Conservation (phyloP, 2,113 vertebrate genomes). For the Strix uralensis region DNA sequence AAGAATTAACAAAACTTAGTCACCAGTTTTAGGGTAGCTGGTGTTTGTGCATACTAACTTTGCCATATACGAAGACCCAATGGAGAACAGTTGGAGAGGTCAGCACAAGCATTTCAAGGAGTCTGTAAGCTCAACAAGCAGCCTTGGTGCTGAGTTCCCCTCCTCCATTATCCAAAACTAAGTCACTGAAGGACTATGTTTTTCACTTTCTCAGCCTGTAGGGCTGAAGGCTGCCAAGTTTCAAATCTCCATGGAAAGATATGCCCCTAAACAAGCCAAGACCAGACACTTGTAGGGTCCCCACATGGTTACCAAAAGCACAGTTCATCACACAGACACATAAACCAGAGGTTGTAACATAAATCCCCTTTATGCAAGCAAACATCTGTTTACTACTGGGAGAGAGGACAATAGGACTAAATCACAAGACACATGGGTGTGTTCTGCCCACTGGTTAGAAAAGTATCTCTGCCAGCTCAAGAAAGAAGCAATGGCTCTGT, state of each 20-base stretch:
- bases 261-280: not conserved
- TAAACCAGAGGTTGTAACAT: not conserved
- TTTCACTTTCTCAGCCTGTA: not conserved
- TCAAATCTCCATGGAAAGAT: not conserved
- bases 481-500: not conserved
- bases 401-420: not conserved
- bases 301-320: not conserved
- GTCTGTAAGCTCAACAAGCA: not conserved
- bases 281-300: not conserved
- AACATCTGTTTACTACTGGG: not conserved
- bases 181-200: not conserved
- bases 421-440: not conserved
- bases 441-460: not conserved
- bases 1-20: not conserved
- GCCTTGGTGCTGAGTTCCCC: not conserved
- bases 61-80: not conserved
- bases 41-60: not conserved
- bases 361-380: constrained; percentile 3
- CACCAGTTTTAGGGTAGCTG: not conserved
- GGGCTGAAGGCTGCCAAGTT: not conserved
- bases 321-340: not conserved
- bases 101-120: not conserved
- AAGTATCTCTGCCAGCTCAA: not conserved
- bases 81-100: not conserved
- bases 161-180: not conserved